These are phyloP conservation scores for Gymnobelideus leadbeateri DNA, from an alignment of 2,113 vertebrate genomes.

Conservation along the genomic window DNA sequence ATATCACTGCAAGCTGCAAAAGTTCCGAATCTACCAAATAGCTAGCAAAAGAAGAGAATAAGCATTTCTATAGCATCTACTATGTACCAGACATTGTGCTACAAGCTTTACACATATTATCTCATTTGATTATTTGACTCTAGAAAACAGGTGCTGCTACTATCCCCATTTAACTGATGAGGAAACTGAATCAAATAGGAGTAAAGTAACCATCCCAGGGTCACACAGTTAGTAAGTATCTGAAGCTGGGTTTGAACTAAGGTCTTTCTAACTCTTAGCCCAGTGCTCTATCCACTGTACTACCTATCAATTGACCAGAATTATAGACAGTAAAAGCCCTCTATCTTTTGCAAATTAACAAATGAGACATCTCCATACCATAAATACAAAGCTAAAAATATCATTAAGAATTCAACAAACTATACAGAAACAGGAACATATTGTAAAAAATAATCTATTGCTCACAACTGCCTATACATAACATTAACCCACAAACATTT, in stretches of 20 bases:
- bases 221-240: background rate
- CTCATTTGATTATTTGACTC: background rate
- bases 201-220: background rate
- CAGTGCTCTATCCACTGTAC: background rate
- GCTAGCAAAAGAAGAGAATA: background rate
- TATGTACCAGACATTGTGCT: too few relatives aligned
- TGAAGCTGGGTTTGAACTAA: background rate
- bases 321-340: background rate
- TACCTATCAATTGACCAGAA: background rate
- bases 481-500: background rate
- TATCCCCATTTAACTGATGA: background rate
- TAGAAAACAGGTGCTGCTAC: background rate
- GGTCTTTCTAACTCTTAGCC: background rate
- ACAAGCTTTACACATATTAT: background rate
- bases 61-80: too few relatives aligned
- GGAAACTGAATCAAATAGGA: background rate
- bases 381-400: background rate
- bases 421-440: background rate
- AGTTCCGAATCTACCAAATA: background rate
- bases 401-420: background rate
- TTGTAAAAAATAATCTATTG: background rate
- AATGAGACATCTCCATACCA: background rate
- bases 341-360: background rate
- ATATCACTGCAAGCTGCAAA: background rate
- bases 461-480: background rate